Percentiles rank a stretch among this genome's conserved stretches.
phyloP scores from a whole-genome alignment of 1,140 invertebrate species.

The Zophobas atratus region DNA sequence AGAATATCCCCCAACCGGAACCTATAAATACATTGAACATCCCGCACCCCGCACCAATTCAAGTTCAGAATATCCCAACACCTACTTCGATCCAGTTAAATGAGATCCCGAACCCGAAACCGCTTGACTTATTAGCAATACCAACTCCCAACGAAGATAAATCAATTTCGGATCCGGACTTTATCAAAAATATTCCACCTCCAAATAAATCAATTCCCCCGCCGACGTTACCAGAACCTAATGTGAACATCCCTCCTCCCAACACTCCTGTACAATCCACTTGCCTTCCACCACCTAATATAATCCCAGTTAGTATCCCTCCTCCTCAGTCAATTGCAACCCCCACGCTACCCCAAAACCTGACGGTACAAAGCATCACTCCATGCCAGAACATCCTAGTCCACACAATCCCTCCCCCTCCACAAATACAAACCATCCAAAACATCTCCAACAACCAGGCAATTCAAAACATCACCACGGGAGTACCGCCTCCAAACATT shows the following conservation, averaged over 20 bases:
- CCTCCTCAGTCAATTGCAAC: conserved; percentile 46
- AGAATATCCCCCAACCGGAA: conserved; percentile 67
- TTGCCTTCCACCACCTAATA: conserved; percentile 65
- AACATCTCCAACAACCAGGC: conserved; percentile 31
- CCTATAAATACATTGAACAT: conserved; percentile 66
- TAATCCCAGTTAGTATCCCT: conserved; percentile 65
- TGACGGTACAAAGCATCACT: conserved; percentile 46
- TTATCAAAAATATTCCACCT: conserved; percentile 67
- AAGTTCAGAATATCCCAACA: conserved; percentile 71
- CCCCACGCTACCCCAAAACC: conserved; percentile 40
- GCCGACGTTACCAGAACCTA: conserved; percentile 59
- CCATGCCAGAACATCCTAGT: conserved; percentile 53
- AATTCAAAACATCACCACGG: conserved; percentile 38
- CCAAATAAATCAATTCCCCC: conserved; percentile 67
- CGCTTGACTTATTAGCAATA: conserved; percentile 64
- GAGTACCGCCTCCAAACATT: conserved; percentile 23
- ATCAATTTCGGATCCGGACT: conserved; percentile 60
- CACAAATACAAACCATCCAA: conserved; percentile 2
- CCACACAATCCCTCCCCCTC: conserved; percentile 53
- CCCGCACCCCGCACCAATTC: conserved; percentile 69
- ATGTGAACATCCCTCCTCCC: conserved; percentile 53
- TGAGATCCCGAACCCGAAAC: conserved; percentile 67
- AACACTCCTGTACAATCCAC: conserved; percentile 46
- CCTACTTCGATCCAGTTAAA: conserved; percentile 67
- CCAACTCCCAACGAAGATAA: conserved; percentile 64